Conservation (phyloP, 2,113 vertebrate species). For the Austrofundulus limnaeus region DNA sequence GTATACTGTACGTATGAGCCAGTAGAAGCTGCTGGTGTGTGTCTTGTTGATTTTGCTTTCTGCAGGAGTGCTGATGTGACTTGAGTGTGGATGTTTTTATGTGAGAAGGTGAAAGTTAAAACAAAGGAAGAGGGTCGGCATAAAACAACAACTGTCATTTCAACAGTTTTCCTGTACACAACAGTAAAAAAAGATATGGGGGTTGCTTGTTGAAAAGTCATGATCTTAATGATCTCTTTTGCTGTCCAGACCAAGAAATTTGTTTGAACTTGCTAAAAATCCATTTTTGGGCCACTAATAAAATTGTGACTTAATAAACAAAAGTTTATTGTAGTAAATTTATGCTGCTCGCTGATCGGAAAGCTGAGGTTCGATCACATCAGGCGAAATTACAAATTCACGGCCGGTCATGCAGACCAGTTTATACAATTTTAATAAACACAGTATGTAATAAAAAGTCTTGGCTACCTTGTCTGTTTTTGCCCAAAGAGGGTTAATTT, state of each 20-base stretch:
- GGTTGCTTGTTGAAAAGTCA: conserved; percentile 22
- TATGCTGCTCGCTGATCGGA: conserved; percentile 17
- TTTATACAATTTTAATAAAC: conserved; percentile 7
- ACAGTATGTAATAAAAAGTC: conserved; percentile 16
- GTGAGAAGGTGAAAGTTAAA: conserved; percentile 28
- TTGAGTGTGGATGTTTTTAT: conserved; percentile 45
- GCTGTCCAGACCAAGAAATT: conserved; percentile 6
- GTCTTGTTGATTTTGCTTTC: conserved; percentile 28
- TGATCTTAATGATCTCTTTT: conserved; percentile 1
- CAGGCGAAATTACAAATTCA: neutral
- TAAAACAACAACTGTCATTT: conserved; percentile 15
- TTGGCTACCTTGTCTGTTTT: conserved; percentile 31
- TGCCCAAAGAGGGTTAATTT: conserved; percentile 34
- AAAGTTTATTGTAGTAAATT: neutral
- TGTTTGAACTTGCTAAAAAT: conserved; percentile 2
- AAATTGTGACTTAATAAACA: conserved; percentile 12
- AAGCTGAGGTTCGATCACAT: neutral
- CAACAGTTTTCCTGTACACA: conserved; percentile 21
- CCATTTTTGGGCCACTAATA: neutral
- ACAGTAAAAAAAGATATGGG: conserved; percentile 13
- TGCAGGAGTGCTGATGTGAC: conserved; percentile 13
- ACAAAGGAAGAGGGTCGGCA: conserved; percentile 22
- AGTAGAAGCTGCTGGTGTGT: conserved; percentile 33
- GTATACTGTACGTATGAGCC: conserved; percentile 30
- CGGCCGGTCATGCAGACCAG: conserved; percentile 29